Evolutionary conservation across 2,888 invertebrate species (phyloP).

Genomic region (Cheiracanthium punctorium): DNA sequence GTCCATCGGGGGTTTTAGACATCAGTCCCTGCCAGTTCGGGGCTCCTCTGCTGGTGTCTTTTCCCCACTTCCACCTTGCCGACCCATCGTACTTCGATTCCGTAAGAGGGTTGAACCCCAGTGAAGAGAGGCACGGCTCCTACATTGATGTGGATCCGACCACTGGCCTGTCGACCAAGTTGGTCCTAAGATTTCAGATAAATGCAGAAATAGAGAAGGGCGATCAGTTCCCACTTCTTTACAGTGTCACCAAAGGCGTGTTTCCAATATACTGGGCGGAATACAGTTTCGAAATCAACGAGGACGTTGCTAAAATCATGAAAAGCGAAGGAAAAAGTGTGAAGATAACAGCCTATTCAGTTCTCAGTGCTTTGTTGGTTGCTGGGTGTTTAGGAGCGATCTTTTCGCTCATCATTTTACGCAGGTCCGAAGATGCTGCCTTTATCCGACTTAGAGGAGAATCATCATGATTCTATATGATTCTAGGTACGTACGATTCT

Average conservation of each 20-base stretch:
- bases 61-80: slow-evolving; percentile 69
- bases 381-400: slow-evolving; percentile 11
- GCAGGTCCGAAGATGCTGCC: too few species aligned
- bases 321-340: slow-evolving; percentile 2
- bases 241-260: slow-evolving; percentile 30
- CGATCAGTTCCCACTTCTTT: slow-evolving; percentile 8
- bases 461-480: too few species aligned
- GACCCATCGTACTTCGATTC: slow-evolving; percentile 51
- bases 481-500: too few species aligned
- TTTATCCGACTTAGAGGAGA: too few species aligned
- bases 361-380: slow-evolving; percentile 21
- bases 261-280: slow-evolving; percentile 52
- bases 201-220: slow-evolving; percentile 28
- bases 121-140: slow-evolving; percentile 81
- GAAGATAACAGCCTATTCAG: slow-evolving; percentile 35
- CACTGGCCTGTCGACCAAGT: slow-evolving; percentile 69
- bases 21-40: slow-evolving; percentile 68
- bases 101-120: slow-evolving; percentile 58
- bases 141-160: slow-evolving; percentile 93
- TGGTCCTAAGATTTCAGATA: slow-evolving; percentile 35
- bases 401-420: not conserved
- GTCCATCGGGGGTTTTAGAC: slow-evolving; percentile 65
- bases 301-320: slow-evolving; percentile 37
- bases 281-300: slow-evolving; percentile 13
- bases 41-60: slow-evolving; percentile 60